Evolutionary conservation across 2,888 invertebrate genomes (phyloP), one percentile per base, ranked within the genome.

Genomic region (Meliscaeva auricollis): DNA sequence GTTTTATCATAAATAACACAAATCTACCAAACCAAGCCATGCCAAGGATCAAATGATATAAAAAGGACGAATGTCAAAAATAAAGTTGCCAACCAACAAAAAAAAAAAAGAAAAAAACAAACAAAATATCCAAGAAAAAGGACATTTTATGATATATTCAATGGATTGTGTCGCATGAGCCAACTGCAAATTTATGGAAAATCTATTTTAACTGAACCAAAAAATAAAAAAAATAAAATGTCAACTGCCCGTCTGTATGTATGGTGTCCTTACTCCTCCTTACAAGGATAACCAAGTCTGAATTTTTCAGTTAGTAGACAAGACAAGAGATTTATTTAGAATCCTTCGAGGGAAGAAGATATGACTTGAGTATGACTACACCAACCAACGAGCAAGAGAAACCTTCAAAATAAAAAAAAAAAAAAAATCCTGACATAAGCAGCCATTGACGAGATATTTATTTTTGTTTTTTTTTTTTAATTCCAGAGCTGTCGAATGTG

Each of bases 401-500:
- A 64, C 17, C 11, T 11, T 64, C 17, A 11, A 22, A 41, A 60
- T 32, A 52, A 38, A 56, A 38, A 22, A 52, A 50, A 41, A 52
- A 35, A n/a, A 70, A 54, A 83, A 69, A 58, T 81, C 72, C 85
- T 73, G 75, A 73, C 76, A 76, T 64, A 85, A 85, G 72, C 80
- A 80, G 85, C 77, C 81, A 85, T 85, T 85, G 85, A 81, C 73
- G 81, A 46, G 30, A 73, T 81, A 81, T 85, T 77, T 77, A 73
- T 81, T 75, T 54, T 70, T 64, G 60, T 56, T 50, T 64, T 76
- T 68, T 50, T 66, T 50, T 17, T 15, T 1, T n/a, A 17, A 58
- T 13, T 38, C 0, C 58, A 58, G 58, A 38, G 38, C 6, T 58
- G 58, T 13, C 2, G 20, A 32, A 56, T 11, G 32, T 9, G 0